Percentiles rank a stretch among this genome's conserved stretches.
Conservation (phyloP, 2,888 invertebrate genomes). For the Amiota communis region DNA sequence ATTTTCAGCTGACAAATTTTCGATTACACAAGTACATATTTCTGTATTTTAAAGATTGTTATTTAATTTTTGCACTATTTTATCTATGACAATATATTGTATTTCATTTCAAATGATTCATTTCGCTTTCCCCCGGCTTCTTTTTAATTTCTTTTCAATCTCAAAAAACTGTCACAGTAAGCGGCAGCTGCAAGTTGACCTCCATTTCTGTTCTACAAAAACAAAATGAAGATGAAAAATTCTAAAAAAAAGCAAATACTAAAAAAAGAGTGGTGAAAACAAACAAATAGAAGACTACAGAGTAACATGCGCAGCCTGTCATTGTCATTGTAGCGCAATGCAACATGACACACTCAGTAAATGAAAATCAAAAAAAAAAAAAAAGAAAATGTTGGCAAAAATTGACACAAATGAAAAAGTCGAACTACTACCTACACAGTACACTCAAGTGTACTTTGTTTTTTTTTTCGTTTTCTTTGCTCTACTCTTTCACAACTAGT, state of each 20-base stretch:
- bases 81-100: too few species aligned
- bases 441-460: background rate
- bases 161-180: too few species aligned
- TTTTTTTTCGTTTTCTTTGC: background rate
- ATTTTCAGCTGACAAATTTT: too few species aligned
- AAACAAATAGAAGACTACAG: background rate
- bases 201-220: background rate
- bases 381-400: background rate
- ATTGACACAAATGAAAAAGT: slow-evolving; percentile 22
- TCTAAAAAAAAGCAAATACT: background rate
- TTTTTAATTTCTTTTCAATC: too few species aligned
- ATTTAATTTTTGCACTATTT: too few species aligned
- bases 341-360: background rate
- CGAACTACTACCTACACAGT: background rate
- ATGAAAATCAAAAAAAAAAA: slow-evolving; percentile 1
- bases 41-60: too few species aligned
- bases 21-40: too few species aligned
- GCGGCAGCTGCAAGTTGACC: background rate
- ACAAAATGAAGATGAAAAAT: background rate
- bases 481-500: too few species aligned
- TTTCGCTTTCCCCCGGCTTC: too few species aligned
- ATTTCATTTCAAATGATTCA: background rate
- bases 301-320: background rate
- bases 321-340: background rate
- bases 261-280: background rate